Evolutionary conservation across 92 coral and sea anemone genomes (phyloP).

Genomic region (Bergia puertoricense): DNA sequence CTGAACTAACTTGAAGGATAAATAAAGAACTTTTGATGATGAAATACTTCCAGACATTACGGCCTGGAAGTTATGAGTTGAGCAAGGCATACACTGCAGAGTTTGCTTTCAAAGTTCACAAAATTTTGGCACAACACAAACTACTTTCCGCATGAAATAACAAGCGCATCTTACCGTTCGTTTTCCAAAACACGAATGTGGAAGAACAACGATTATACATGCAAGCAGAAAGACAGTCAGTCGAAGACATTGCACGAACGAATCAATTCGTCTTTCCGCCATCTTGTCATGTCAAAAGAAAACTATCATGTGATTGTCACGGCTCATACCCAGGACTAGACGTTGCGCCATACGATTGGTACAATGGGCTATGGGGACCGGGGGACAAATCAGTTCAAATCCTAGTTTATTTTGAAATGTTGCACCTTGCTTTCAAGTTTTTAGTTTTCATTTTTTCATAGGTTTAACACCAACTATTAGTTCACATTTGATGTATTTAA

Average conservation of each 20-base stretch:
- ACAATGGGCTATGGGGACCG: not conserved
- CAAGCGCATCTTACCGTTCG: not conserved
- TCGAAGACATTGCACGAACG: not conserved
- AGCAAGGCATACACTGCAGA: no score
- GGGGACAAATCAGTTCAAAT: not conserved
- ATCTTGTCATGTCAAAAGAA: constrained; percentile 17
- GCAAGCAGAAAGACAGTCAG: not conserved
- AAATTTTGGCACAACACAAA: not conserved
- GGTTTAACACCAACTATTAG: not conserved
- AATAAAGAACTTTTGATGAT: no score
- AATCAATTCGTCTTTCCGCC: not conserved
- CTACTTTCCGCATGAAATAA: not conserved
- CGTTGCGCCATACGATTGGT: not conserved
- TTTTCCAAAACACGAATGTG: not conserved
- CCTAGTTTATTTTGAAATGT: no score
- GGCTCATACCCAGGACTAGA: constrained; percentile 16
- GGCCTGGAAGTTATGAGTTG: no score
- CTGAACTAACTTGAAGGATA: no score
- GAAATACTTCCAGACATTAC: no score
- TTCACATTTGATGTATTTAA: not conserved
- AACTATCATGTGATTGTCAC: constrained; percentile 23
- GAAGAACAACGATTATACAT: constrained; percentile 11
- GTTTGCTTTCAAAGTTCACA: no score
- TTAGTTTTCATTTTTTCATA: no score
- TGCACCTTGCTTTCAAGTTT: not conserved